These are phyloP conservation scores for Tauraco hartlaubi DNA, from an alignment of 2,797 vertebrate species.

Conservation along the genomic window DNA sequence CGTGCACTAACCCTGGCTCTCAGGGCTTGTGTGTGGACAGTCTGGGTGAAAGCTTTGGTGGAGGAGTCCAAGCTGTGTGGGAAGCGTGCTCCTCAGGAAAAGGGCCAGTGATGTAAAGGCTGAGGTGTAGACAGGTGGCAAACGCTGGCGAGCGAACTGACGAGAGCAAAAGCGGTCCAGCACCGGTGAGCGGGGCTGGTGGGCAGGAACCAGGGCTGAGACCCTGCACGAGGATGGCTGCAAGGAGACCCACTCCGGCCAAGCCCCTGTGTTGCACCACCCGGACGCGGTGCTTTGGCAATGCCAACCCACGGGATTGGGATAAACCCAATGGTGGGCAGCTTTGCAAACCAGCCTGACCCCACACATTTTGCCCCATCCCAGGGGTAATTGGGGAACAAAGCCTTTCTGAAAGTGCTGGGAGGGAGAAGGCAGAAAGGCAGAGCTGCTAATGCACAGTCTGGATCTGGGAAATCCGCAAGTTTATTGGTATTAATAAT, in stretches of 20 bases:
- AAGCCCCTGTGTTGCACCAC: background rate
- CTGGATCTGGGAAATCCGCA: slow-evolving; percentile 14
- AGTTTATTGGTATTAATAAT: slow-evolving; percentile 2
- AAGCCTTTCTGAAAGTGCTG: background rate
- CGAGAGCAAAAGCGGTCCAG: background rate
- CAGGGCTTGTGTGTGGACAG: slow-evolving; percentile 38
- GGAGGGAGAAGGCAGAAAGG: background rate
- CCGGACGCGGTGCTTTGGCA: background rate
- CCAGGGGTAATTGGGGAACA: background rate
- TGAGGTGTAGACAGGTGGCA: background rate
- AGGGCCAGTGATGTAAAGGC: background rate
- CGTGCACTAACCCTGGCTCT: background rate
- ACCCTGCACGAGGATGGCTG: background rate
- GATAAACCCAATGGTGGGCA: background rate
- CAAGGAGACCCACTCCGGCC: background rate
- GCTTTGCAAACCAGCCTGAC: background rate
- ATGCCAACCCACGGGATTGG: background rate
- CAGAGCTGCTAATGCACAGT: background rate
- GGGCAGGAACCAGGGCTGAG: accelerated
- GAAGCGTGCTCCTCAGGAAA: slow-evolving; percentile 16
- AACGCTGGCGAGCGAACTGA: background rate
- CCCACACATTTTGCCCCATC: accelerated
- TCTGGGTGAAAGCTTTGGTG: slow-evolving; percentile 42
- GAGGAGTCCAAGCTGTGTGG: slow-evolving; percentile 29
- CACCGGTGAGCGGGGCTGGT: accelerated